Base-by-base conservation (phyloP, 30 jellyfish, hydroid and myxozoan genomes). In the Rhopilema esculentum region DNA sequence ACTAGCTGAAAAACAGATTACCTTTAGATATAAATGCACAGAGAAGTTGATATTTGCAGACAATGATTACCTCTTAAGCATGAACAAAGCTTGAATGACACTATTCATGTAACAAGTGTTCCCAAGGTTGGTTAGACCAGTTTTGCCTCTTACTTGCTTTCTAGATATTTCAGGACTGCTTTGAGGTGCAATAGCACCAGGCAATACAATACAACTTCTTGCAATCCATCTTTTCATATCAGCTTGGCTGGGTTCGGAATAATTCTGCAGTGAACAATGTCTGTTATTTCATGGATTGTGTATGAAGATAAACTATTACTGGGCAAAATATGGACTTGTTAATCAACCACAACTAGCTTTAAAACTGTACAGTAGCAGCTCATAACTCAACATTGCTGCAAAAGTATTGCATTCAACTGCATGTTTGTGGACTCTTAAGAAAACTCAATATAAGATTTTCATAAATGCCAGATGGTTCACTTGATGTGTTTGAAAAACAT, bases 51-150 rank as follows among this genome's bases (percentile, higher is more conserved):
- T n/a, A n/a, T n/a, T n/a, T n/a, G n/a, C n/a, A n/a, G n/a, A n/a
- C n/a, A n/a, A 23, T 26, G 20, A 21, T 40, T 82, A 94, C 99
- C 86, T 74, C 66, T 52, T 76, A 17, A 94, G 92, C 91, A 89
- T 94, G 72, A 53, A 89, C 27, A 94, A 70, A 12, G 99, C 97
- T 80, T 94, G 99, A n/a, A 89, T 73, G 53, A 94, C 97, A 75
- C 99, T 94, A 66, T 94, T 94, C 97, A 89, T 89, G 75, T 66
- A 94, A 74, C 99, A 94, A 19, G 99, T 94, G 57, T 89, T 94
- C 15, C 99, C 99, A 20, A 94, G 96, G 71, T 94, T 94, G n/a
- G 20, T 86, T 78, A 94, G 71, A 23, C 99, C 99, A 62, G 94
- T 90, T 79, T 89, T 94, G 53, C 97, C 97, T 1, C 94, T 77